Evolutionary conservation across 2,113 vertebrate genomes (phyloP).

Genomic region (Epinephelus fuscoguttatus): DNA sequence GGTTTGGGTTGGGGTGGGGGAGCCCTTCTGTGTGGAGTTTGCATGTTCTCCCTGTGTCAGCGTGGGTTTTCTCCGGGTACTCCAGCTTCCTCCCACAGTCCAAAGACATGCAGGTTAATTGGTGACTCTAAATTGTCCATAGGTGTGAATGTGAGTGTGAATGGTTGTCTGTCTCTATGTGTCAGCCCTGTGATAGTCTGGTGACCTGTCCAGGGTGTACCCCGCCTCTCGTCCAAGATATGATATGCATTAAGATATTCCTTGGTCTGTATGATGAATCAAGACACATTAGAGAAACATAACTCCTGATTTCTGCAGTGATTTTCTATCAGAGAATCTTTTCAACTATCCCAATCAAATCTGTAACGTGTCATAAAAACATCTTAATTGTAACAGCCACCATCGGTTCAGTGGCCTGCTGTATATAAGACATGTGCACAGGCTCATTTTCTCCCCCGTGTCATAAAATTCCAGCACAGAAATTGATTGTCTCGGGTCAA

Average conservation of each 20-base stretch:
- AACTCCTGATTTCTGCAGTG: background rate
- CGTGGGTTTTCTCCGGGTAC: no score
- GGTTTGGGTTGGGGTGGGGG: no score
- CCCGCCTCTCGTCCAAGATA: no score
- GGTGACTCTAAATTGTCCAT: no score
- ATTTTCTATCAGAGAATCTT: background rate
- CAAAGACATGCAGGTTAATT: no score
- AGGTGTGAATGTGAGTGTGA: no score
- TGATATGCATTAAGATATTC: background rate
- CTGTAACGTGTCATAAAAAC: slow-evolving; percentile 9
- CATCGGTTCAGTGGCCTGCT: background rate
- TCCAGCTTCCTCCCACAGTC: no score
- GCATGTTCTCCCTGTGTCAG: no score
- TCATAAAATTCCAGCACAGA: slow-evolving; percentile 37
- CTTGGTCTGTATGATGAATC: background rate
- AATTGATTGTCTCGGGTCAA: slow-evolving; percentile 34
- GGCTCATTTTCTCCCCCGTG: background rate
- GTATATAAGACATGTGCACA: slow-evolving; percentile 5
- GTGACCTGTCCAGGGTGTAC: no score
- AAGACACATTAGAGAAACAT: background rate
- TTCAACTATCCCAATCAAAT: background rate
- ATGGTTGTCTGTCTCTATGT: no score
- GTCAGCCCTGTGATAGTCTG: no score
- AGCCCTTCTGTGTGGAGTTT: no score
- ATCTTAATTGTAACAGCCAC: slow-evolving; percentile 9